Evolutionary conservation across 2,888 invertebrate species (phyloP), one percentile per base, ranked within the genome.

Genomic region (Protonemura montana): DNA sequence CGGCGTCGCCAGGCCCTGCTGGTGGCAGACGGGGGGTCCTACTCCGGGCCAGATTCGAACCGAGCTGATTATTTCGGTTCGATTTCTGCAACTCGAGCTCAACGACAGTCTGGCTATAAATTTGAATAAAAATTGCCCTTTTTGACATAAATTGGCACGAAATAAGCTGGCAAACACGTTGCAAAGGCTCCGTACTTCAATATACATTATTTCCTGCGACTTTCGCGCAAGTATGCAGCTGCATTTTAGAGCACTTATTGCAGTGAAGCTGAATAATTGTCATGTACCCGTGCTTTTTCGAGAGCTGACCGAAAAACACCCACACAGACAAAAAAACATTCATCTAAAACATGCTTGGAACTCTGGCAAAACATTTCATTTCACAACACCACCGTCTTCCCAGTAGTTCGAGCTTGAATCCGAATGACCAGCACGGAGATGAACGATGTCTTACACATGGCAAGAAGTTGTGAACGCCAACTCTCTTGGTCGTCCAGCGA

Each of bases 181-280:
- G 6, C 59, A 59, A 59, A 59, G 59, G 13, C 59, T 59, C 59
- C 16, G 59, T 13, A 21, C 59, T 59, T 59, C 59, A 21, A 59
- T 59, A 59, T 59, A 35, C 35, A 59, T 59, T 59, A 3, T 59
- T 59, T 59, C 13, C 16, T 21, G 59, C 21, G 21, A 59, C 59
- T 59, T 59, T 21, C 59, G 2, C 13, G 59, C 3, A 59, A 59
- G 6, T 21, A 59, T 59, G 59, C 59, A 59, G 59, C 59, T 59
- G 59, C 59, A 59, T 59, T 59, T 21, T 59, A 59, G 59, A 59
- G 59, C 59, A 59, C 59, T 59, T 59, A 59, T 59, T 59, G 59
- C 13, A 59, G 21, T 13, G 21, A 21, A 59, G 59, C 59, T 59
- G 21, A 59, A 59, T 59, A 59, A 59, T 59, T 59, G 59, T 59